Conservation (phyloP, 2,113 vertebrate species). For the Lichenostomus cassidix region DNA sequence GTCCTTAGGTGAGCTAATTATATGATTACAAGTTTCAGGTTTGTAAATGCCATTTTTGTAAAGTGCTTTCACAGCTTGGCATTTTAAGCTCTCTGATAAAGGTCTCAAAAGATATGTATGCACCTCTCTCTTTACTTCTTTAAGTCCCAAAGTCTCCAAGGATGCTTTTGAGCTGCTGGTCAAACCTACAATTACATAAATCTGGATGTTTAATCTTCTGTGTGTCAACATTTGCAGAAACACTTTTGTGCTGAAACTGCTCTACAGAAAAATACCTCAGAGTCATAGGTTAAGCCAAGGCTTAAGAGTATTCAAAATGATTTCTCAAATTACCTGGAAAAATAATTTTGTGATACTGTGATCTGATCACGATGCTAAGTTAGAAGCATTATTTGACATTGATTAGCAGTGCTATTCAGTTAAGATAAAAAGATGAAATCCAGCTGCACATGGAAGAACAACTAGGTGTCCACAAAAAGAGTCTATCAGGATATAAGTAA, state of each 20-base stretch:
- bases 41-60: not conserved
- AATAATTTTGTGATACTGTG: not conserved
- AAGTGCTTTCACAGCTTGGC: not conserved
- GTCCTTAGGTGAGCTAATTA: not conserved
- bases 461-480: not conserved
- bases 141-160: not conserved
- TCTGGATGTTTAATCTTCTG: not conserved
- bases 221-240: not conserved
- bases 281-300: not conserved
- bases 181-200: not conserved
- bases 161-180: not conserved
- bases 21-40: not conserved
- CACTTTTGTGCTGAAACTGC: not conserved
- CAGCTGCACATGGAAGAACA: not conserved
- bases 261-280: not conserved
- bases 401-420: not conserved
- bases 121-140: not conserved
- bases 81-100: not conserved
- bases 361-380: not conserved
- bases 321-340: not conserved
- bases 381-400: not conserved
- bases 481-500: not conserved
- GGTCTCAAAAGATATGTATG: not conserved
- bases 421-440: not conserved
- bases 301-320: not conserved